These are phyloP conservation scores for Argopecten irradians DNA, from an alignment of 1,140 invertebrate genomes.

Conservation along the genomic window DNA sequence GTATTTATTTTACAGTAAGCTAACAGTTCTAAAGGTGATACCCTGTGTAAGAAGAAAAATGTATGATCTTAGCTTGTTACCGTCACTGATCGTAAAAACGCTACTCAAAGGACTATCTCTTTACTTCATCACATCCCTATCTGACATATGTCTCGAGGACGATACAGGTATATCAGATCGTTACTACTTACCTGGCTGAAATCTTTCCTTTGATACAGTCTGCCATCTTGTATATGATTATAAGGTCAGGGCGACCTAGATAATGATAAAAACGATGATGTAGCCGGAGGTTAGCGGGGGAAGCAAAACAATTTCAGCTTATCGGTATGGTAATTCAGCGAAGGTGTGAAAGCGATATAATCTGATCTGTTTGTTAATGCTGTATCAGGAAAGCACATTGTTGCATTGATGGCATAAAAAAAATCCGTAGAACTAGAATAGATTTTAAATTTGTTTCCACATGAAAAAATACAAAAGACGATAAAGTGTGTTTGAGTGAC, in stretches of 20 bases:
- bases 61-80: neutral
- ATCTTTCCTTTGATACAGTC: neutral
- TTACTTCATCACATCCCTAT: neutral
- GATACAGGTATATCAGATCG: neutral
- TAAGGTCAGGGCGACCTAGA: neutral
- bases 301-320: neutral
- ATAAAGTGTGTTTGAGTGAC: too few relatives aligned
- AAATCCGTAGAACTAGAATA: too few relatives aligned
- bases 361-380: neutral
- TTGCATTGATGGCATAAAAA: neutral
- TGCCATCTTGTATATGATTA: neutral
- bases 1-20: too few relatives aligned
- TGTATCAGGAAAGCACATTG: neutral
- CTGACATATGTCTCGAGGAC: neutral
- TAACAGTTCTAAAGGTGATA: too few relatives aligned
- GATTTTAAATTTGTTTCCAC: too few relatives aligned
- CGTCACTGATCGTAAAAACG: neutral
- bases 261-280: neutral
- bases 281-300: neutral
- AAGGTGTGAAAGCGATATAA: neutral
- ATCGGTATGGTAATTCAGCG: neutral
- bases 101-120: neutral
- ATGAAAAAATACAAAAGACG: too few relatives aligned
- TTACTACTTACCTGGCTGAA: neutral
- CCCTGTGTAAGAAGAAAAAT: slow-evolving; percentile 22